Percentiles rank a stretch among this genome's conserved stretches.
phyloP scores from a whole-genome alignment of 2,113 vertebrate species.

The Megaptera novaeangliae region DNA sequence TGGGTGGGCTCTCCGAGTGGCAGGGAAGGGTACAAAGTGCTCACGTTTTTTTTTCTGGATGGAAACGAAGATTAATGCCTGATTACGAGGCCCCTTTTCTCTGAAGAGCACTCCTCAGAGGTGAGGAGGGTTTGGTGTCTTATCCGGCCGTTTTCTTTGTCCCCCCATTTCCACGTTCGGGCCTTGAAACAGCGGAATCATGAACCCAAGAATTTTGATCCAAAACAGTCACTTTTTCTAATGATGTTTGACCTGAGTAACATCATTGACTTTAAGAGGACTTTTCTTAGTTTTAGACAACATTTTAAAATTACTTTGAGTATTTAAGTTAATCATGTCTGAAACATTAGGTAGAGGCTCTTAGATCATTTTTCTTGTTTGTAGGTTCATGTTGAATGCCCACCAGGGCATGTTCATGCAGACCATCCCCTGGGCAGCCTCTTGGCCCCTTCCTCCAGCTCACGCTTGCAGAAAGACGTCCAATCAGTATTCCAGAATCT shows the following conservation, averaged over 20 bases:
- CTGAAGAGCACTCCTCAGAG: neutral
- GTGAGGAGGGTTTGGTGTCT: neutral
- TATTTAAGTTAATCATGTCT: neutral
- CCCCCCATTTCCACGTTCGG: neutral
- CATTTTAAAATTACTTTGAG: neutral
- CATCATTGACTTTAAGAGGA: neutral
- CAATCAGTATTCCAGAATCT: neutral
- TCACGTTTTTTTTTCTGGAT: neutral
- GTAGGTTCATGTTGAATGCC: neutral
- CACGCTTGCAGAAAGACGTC: neutral
- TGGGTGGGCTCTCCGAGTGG: neutral
- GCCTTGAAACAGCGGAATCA: neutral
- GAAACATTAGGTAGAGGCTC: neutral
- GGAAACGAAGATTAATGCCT: neutral
- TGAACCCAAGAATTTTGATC: neutral
- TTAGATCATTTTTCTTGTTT: neutral
- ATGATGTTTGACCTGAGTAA: neutral
- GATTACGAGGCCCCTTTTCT: neutral
- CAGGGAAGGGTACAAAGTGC: neutral
- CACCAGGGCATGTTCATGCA: accelerated
- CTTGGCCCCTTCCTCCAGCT: neutral
- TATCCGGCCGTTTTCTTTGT: neutral
- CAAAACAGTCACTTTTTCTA: neutral
- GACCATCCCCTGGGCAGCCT: neutral
- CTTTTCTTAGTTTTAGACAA: neutral